Evolutionary conservation across 1,140 invertebrate genomes (phyloP).

Genomic region (Caerostris extrusa): DNA sequence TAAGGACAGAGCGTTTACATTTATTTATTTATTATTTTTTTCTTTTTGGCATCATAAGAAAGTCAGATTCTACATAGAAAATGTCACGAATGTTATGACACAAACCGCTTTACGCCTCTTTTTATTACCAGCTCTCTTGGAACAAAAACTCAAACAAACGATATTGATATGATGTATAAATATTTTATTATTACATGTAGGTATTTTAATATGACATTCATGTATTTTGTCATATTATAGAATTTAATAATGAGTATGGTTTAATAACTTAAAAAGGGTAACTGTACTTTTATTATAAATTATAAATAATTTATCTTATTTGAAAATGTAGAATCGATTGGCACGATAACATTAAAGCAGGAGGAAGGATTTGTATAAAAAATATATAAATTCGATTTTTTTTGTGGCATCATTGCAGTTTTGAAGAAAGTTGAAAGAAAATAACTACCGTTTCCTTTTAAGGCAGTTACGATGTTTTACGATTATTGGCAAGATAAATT

Average conservation of each 20-base stretch:
- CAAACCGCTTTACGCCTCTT: not conserved
- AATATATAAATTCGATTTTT: no score
- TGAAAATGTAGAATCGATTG: no score
- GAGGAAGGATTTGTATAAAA: no score
- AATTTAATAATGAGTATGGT: no score
- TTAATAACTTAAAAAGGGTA: no score
- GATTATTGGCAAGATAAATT: not conserved
- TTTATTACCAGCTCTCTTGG: not conserved
- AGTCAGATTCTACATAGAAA: not conserved
- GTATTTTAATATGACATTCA: not conserved
- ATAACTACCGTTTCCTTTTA: not conserved
- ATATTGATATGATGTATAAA: conserved; percentile 1
- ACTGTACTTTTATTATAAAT: no score
- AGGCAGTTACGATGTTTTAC: not conserved
- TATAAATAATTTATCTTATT: no score
- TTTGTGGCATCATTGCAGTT: not conserved
- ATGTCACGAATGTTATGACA: conserved; percentile 7
- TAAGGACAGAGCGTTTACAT: not conserved
- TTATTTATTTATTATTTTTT: not conserved
- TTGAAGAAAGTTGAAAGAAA: not conserved
- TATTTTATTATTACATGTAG: conserved; percentile 11
- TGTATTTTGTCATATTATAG: no score
- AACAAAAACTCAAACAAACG: not conserved
- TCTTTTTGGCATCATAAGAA: not conserved
- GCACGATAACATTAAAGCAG: no score